Percentiles rank a stretch among this genome's conserved stretches.
These are phyloP conservation scores for Atherinomorus stipes DNA, from an alignment of 2,113 vertebrate species.

Conservation along the genomic window DNA sequence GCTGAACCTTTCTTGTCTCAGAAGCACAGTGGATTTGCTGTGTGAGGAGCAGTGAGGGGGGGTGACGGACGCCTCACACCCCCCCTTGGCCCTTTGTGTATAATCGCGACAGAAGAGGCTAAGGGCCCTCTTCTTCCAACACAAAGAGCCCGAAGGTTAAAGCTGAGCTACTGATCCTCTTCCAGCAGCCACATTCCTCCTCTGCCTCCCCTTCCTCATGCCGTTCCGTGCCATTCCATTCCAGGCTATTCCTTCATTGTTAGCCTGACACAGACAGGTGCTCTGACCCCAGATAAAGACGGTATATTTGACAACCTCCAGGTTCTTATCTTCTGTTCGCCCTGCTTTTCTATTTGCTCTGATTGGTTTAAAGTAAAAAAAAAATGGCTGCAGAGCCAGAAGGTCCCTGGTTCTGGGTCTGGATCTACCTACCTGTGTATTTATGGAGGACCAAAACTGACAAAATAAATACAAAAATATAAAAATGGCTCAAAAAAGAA, in stretches of 20 bases:
- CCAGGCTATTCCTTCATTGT: slow-evolving; percentile 22
- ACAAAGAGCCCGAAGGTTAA: slow-evolving; percentile 76
- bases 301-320: slow-evolving; percentile 63
- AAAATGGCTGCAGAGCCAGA: too few species aligned
- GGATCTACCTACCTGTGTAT: too few species aligned
- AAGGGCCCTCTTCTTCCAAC: slow-evolving; percentile 64
- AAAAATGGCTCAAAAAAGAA: too few species aligned
- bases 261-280: slow-evolving; percentile 60
- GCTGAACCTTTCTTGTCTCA: slow-evolving; percentile 67
- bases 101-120: slow-evolving; percentile 55
- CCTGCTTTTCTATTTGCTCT: too few species aligned
- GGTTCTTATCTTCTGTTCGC: not conserved
- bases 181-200: slow-evolving; percentile 75
- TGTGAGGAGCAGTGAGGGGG: slow-evolving; percentile 12
- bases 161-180: slow-evolving; percentile 75
- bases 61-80: slow-evolving; percentile 30
- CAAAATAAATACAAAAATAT: too few species aligned
- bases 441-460: too few species aligned
- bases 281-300: slow-evolving; percentile 68
- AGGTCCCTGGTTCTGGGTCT: too few species aligned
- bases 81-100: slow-evolving; percentile 66
- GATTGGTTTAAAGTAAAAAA: too few species aligned
- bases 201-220: slow-evolving; percentile 27
- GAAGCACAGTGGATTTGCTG: slow-evolving; percentile 34
- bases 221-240: slow-evolving; percentile 57